A percentile compares a stretch with the other conserved stretches of the same genome.
Evolutionary conservation across 2,888 invertebrate species (phyloP).

Genomic region (Pristionchus entomophagus): DNA sequence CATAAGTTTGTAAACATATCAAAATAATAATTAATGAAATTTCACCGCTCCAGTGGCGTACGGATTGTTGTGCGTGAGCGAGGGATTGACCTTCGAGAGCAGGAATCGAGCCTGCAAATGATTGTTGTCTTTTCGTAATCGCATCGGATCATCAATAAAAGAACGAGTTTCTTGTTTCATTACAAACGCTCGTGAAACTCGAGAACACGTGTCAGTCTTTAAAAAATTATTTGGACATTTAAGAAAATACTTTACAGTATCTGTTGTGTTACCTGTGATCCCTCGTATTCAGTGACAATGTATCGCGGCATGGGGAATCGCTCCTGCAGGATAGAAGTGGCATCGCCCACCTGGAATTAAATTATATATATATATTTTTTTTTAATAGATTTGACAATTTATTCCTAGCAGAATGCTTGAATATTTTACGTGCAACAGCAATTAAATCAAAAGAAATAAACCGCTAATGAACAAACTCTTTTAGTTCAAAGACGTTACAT

Average conservation of each 20-base stretch:
- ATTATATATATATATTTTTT: background rate
- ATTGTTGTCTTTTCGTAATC: background rate
- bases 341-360: constrained; percentile 17
- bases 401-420: too few relatives aligned
- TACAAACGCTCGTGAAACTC: too few relatives aligned
- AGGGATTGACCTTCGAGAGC: constrained; percentile 99
- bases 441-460: too few relatives aligned
- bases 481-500: background rate
- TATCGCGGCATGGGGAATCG: constrained; percentile 99
- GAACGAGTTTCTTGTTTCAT: background rate
- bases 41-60: constrained; percentile 77
- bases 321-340: constrained; percentile 85
- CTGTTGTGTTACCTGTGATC: constrained; percentile 85
- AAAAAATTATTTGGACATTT: too few relatives aligned
- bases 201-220: too few relatives aligned
- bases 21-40: background rate
- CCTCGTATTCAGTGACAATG: constrained; percentile 99
- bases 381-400: background rate
- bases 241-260: too few relatives aligned
- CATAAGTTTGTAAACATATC: background rate
- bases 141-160: background rate
- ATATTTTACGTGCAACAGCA: too few relatives aligned
- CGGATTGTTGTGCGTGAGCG: constrained; percentile 96
- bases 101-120: constrained; percentile 91
- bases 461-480: too few relatives aligned